Base-by-base conservation (phyloP, 2,113 vertebrate species). In the Pogona vitticeps region DNA sequence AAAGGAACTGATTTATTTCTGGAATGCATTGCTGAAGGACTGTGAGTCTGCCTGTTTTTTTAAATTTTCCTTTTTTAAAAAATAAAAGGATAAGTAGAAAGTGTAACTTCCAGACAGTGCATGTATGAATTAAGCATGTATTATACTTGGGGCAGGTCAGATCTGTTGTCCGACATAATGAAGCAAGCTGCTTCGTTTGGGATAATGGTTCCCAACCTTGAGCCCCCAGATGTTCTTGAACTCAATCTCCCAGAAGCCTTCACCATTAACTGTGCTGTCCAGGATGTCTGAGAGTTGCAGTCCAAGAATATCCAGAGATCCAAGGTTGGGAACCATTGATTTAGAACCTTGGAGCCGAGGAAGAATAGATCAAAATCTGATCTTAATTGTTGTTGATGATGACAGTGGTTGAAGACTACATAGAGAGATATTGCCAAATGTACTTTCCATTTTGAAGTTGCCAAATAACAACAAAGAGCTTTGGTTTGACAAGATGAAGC, bases 1-100 rank as follows among this genome's bases (percentile, higher is more conserved):
- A 98, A 97, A 95, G 98, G 97, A 86, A 96, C 97, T 8, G 96
- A 97, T 33, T 93, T 99, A 90, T 91, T 97, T 71, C 91, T 99
- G 3, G 98, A 99, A 91, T 99, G 99, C 58, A 99, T 99, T 85
- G 97, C 98, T 61, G 98, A 99, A 94, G 99, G 99, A 92, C 96
- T 98, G 99, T 99, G 92, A 98, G 99, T 98, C 94, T 87, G 36
- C 73, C 70, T 70, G 85, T 79, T 79, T 88, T 33, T 38, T n/a
- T n/a, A n/a, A 83, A 82, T 63, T 40, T 56, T 88, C 70, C 42
- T 56, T 59, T n/a, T 36, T 72, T 80, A 86, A 80, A 65, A 0
- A 56, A 28, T 73, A 36, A 40, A 73, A 14, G 31, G 5, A 61
- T 86, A 58, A 77, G 56, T 18, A 58, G 0, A 58, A 0, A 63